phyloP scores from a whole-genome alignment of 1,140 invertebrate species.

The Uloborus diversus region DNA sequence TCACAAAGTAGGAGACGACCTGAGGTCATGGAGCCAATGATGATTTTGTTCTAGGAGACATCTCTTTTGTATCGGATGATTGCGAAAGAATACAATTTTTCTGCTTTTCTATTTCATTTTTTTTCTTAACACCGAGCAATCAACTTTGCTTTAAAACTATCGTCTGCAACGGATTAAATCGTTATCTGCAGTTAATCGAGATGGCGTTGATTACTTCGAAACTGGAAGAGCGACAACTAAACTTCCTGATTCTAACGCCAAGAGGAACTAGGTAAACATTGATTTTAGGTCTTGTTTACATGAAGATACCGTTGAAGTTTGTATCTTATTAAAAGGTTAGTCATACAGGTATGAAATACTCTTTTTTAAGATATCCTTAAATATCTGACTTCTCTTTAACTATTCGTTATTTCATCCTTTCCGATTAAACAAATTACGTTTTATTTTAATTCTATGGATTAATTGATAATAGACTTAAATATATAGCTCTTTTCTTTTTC shows the following conservation, averaged over 20 bases:
- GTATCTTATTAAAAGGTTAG: background rate
- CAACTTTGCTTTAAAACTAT: background rate
- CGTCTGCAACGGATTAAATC: background rate
- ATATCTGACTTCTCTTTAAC: no score
- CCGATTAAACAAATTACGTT: no score
- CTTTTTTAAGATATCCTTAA: no score
- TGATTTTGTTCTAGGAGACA: background rate
- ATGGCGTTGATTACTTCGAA: background rate
- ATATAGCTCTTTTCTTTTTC: no score
- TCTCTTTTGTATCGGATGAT: background rate
- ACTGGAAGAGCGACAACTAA: background rate
- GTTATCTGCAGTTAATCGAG: background rate
- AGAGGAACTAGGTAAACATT: conserved; percentile 27
- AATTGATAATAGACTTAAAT: no score
- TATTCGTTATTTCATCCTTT: no score
- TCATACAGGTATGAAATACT: background rate
- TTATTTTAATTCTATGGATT: no score
- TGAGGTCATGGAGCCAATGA: conserved; percentile 9
- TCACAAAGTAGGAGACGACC: background rate
- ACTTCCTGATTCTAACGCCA: conserved; percentile 13
- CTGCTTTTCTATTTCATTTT: background rate
- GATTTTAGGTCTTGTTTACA: no score
- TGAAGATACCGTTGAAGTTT: background rate
- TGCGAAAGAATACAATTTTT: conserved; percentile 19
- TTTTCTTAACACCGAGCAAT: background rate